Percentiles rank a stretch among this genome's conserved stretches.
phyloP scores from a whole-genome alignment of 2,113 vertebrate species.

The Zeus faber region DNA sequence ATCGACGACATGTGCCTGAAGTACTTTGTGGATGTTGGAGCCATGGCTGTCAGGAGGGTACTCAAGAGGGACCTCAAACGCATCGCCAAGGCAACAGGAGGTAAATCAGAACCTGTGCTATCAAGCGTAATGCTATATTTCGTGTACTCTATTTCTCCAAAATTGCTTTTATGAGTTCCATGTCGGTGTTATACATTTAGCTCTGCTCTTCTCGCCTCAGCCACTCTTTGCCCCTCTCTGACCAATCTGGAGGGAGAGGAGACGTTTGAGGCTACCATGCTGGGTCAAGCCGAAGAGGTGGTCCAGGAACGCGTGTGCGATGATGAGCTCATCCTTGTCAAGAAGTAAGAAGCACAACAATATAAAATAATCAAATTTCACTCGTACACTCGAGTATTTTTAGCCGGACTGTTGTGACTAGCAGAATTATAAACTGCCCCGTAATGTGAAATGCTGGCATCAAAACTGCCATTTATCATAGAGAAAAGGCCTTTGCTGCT shows the following conservation, averaged over 20 bases:
- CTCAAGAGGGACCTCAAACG: conserved; percentile 93
- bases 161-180: neutral
- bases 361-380: neutral
- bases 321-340: conserved; percentile 94
- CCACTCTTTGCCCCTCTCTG: conserved; percentile 86
- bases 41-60: conserved; percentile 94
- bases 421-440: too few relatives aligned
- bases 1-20: conserved; percentile 98
- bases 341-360: conserved; percentile 82
- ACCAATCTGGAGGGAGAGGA: conserved; percentile 98
- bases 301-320: conserved; percentile 94
- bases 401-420: too few relatives aligned
- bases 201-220: conserved; percentile 57
- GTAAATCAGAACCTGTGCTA: too few relatives aligned
- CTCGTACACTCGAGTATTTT: too few relatives aligned
- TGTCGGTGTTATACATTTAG: neutral
- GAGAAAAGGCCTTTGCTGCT: too few relatives aligned
- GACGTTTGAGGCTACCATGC: conserved; percentile 88
- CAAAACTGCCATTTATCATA: too few relatives aligned
- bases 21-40: conserved; percentile 92
- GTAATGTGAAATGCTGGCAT: too few relatives aligned
- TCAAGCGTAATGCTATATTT: too few relatives aligned
- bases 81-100: conserved; percentile 93
- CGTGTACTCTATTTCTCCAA: too few relatives aligned
- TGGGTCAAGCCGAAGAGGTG: conserved; percentile 96